Evolutionary conservation across 2,797 vertebrate species (phyloP), one percentile per base, ranked within the genome.

Genomic region (Spondyliosoma cantharus): DNA sequence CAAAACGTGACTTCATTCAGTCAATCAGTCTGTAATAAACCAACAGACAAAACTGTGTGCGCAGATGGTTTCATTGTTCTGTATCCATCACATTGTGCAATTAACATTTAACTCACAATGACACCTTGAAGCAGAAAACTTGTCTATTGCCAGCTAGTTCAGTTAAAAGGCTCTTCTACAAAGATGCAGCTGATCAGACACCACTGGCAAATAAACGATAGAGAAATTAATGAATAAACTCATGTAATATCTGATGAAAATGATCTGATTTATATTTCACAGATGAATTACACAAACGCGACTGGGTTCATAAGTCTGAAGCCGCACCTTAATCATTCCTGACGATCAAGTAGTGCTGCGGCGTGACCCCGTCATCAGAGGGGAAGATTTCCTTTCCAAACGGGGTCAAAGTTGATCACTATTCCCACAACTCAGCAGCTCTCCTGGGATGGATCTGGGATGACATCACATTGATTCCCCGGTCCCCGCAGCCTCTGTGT

Each of bases 401-500:
- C 13, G 11, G 78, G 89, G 87, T 93, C 86, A 90, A 63, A 81
- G 79, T 85, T 81, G 81, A 85, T 63, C 24, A 65, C 77, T 72
- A 65, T 76, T 81, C 70, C 80, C 73, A 83, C 74, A 78, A 49
- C 68, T 90, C 78, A 80, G 53, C 20, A 5, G 42, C 22, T 75
- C 84, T 82, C 86, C 2, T 20, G 72, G 87, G 87, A 87, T 59
- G 73, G 81, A 74, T 82, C 61, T 49, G 3, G 25, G 57, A 86
- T 77, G 73, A 89, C 84, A 83, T 87, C 84, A 78, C 82, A 92
- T 91, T 82, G 91, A 94, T 94, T 86, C 74, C 68, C 50, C 71
- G 81, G 17, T 86, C 84, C 65, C 80, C 32, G 32, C 71, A 66
- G 66, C 76, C 42, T 78, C 19, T 4, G 27, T 74, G 60, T 85